A percentile compares a stretch with the other conserved stretches of the same genome.
These are phyloP conservation scores for Atrichornis clamosus DNA, from an alignment of 2,113 vertebrate species.

Conservation along the genomic window DNA sequence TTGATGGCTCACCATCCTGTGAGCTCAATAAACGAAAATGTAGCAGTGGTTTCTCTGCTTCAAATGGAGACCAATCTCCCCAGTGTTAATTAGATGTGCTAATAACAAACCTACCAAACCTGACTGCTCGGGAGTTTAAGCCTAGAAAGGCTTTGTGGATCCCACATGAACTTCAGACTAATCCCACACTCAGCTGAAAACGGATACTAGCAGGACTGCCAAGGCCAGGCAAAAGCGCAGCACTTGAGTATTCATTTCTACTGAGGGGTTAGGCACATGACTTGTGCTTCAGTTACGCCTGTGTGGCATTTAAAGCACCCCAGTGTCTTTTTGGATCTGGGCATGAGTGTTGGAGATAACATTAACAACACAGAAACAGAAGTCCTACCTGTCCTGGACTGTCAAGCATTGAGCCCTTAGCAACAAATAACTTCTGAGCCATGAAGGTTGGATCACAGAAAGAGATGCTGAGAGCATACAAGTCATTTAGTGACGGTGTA, in stretches of 20 bases:
- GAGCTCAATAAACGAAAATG: background rate
- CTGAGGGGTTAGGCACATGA: background rate
- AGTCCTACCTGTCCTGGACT: background rate
- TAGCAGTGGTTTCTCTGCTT: background rate
- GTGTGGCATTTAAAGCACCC: background rate
- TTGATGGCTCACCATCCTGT: background rate
- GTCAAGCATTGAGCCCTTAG: background rate
- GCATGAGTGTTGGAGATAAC: background rate
- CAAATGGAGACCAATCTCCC: background rate
- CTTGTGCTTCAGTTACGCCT: background rate
- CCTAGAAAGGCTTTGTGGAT: background rate
- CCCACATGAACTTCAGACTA: background rate
- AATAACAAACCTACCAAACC: background rate
- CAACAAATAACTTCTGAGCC: background rate
- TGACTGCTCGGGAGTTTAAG: background rate
- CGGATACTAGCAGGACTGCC: background rate
- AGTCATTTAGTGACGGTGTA: background rate
- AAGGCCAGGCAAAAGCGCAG: background rate
- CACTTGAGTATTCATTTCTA: background rate
- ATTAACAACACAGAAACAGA: background rate
- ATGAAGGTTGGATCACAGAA: background rate
- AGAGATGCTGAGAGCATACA: background rate
- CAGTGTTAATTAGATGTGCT: background rate
- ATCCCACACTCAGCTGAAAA: background rate
- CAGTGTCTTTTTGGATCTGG: background rate